These are phyloP conservation scores for Atherinosoma microstoma DNA, from an alignment of 2,797 vertebrate species.

Conservation along the genomic window DNA sequence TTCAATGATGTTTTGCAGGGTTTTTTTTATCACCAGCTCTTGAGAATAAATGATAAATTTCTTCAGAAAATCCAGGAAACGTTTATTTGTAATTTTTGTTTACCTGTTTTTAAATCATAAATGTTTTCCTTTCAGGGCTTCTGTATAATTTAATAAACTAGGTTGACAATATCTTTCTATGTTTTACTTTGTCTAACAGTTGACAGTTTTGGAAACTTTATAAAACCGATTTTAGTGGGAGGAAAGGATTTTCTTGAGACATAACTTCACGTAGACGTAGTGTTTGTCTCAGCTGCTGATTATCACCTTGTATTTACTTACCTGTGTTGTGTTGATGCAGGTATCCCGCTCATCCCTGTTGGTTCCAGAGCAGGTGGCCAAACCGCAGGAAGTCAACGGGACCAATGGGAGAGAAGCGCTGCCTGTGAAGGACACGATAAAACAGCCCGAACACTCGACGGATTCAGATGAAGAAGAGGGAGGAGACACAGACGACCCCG, in stretches of 20 bases:
- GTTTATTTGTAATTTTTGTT: too few relatives aligned
- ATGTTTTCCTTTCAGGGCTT: not conserved
- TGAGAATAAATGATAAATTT: too few relatives aligned
- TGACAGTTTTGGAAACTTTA: too few relatives aligned
- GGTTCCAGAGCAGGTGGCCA: constrained; percentile 86
- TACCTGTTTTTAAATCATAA: not conserved
- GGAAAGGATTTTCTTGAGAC: too few relatives aligned
- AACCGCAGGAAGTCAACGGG: constrained; percentile 85
- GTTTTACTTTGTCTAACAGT: too few relatives aligned
- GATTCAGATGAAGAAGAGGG: constrained; percentile 87
- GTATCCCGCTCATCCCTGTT: constrained; percentile 95
- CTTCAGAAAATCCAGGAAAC: too few relatives aligned
- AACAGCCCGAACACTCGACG: constrained; percentile 86
- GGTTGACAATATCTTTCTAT: too few relatives aligned
- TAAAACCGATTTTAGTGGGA: too few relatives aligned
- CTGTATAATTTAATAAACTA: too few relatives aligned
- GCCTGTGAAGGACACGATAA: constrained; percentile 79
- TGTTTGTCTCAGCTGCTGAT: not conserved
- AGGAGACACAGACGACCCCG: constrained; percentile 84
- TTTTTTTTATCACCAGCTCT: too few relatives aligned
- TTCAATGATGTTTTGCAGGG: too few relatives aligned
- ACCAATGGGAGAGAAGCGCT: constrained; percentile 82
- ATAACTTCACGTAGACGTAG: too few relatives aligned
- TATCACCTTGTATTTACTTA: fast-evolving
- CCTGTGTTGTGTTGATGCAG: constrained; percentile 66